Base-by-base conservation (phyloP, 2,113 vertebrate genomes). In the Chlorodrepanis virens region DNA sequence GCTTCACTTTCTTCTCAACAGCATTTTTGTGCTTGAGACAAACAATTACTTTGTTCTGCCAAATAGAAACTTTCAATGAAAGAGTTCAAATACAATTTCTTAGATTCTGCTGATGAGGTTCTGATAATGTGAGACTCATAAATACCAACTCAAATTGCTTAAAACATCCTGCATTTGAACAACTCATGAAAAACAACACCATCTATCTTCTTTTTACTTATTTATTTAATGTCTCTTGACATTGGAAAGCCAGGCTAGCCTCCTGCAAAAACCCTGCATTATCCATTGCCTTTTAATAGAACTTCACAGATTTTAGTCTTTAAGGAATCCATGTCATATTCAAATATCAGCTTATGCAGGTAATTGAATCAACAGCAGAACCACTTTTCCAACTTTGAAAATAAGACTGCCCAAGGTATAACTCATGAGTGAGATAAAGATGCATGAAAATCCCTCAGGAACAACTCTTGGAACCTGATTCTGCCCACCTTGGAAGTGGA, bases 1-100 rank as follows among this genome's bases (percentile, higher is more conserved):
- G 69, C 84, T 87, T 78, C 42, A 25, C 82, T 93, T 82, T 91
- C 92, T 93, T 95, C 92, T 78, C 93, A 93, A 39, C 14, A 83
- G 72, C 54, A 54, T 63, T 95, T 91, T 93, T 89, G 77, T 87
- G 54, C 69, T 87, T 59, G 56, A 93, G 76, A 87, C 22, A 93
- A 93, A 60, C 82, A 83, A 33, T 78, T 81, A 54, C 39, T 87
- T 83, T 94, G 56, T 81, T 87, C 83, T 75, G 72, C 80, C 80
- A 93, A 84, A 83, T 25, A 70, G 54, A 96, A 96, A 50, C 69
- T 35, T 92, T 4, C 18, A 74, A 11, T 87, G 77, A 50, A 89
- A 81, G 64, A 54, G 54, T 83, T 91, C 81, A 83, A 91, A 81
- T 11, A 22, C 2, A 64, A 7, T 28, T 81, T 90, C 69, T 40